Evolutionary conservation across 2,797 vertebrate genomes (phyloP).

Genomic region (Corythornis leucogaster): DNA sequence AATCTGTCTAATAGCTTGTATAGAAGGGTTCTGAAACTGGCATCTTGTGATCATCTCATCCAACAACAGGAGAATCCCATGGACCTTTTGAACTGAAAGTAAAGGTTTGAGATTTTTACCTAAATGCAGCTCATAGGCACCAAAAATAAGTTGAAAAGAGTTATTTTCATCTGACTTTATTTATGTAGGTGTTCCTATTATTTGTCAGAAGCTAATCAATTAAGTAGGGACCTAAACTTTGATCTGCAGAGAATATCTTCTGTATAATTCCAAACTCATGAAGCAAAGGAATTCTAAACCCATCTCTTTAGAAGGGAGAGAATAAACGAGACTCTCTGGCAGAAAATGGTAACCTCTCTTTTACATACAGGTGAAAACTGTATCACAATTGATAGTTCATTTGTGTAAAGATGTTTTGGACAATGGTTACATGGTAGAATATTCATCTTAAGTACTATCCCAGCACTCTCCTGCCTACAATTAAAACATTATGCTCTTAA

Average conservation of each 20-base stretch:
- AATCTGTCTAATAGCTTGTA: not conserved
- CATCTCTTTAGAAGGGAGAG: not conserved
- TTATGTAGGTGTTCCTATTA: not conserved
- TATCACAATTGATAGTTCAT: conserved; percentile 24
- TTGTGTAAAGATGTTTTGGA: conserved; percentile 57
- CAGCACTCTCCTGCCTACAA: conserved; percentile 49
- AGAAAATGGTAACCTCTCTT: conserved; percentile 4
- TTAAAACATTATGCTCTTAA: conserved; percentile 75
- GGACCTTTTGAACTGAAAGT: not conserved
- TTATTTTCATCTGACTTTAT: not conserved
- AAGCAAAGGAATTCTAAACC: not conserved
- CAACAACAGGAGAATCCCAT: not conserved
- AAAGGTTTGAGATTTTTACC: not conserved
- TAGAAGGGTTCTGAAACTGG: not conserved
- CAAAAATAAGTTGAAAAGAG: not conserved
- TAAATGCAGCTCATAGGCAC: not conserved
- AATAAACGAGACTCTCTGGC: not conserved
- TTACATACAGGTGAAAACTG: not conserved
- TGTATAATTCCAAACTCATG: not conserved
- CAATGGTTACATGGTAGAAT: not conserved
- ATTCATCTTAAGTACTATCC: conserved; percentile 42
- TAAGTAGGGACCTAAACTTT: not conserved
- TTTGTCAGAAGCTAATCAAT: not conserved
- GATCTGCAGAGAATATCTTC: not conserved
- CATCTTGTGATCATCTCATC: not conserved